These are phyloP conservation scores for Dorcus hopei DNA, from an alignment of 2,888 invertebrate genomes.

Conservation along the genomic window DNA sequence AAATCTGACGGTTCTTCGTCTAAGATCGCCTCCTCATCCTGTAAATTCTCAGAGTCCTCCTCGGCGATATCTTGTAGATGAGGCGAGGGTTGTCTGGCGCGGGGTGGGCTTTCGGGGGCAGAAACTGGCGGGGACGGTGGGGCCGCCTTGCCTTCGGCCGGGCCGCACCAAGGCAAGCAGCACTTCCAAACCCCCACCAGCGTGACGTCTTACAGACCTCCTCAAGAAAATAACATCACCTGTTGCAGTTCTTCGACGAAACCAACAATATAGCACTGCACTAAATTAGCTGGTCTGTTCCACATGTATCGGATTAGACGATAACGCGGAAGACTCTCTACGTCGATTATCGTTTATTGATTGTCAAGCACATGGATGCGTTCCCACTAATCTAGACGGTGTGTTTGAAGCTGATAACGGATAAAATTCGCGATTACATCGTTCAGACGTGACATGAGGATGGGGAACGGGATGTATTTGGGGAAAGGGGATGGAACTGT, in stretches of 20 bases:
- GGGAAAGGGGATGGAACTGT: too few relatives aligned
- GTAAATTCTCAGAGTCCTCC: slow-evolving; percentile 66
- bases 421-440: not conserved
- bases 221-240: slow-evolving; percentile 30
- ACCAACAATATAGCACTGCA: not conserved
- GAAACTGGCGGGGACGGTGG: slow-evolving; percentile 36
- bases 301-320: too few relatives aligned
- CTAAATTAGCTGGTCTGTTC: too few relatives aligned
- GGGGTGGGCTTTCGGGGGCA: slow-evolving; percentile 58
- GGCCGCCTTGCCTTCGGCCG: slow-evolving; percentile 50
- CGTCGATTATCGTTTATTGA: slow-evolving; percentile 29
- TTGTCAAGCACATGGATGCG: slow-evolving; percentile 32
- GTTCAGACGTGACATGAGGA: not conserved
- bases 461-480: too few relatives aligned
- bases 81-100: slow-evolving; percentile 67
- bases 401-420: slow-evolving; percentile 4
- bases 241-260: slow-evolving; percentile 13
- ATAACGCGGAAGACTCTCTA: too few relatives aligned
- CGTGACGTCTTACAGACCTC: slow-evolving; percentile 48
- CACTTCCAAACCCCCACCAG: slow-evolving; percentile 78
- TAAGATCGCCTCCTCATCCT: slow-evolving; percentile 53
- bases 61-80: slow-evolving; percentile 76
- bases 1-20: slow-evolving; percentile 52
- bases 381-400: slow-evolving; percentile 12
- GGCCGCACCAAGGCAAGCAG: slow-evolving; percentile 80